A percentile compares a stretch with the other conserved stretches of the same genome.
These are phyloP conservation scores for Rhopalosiphum nymphaeae DNA, from an alignment of 2,888 invertebrate species.

Conservation along the genomic window DNA sequence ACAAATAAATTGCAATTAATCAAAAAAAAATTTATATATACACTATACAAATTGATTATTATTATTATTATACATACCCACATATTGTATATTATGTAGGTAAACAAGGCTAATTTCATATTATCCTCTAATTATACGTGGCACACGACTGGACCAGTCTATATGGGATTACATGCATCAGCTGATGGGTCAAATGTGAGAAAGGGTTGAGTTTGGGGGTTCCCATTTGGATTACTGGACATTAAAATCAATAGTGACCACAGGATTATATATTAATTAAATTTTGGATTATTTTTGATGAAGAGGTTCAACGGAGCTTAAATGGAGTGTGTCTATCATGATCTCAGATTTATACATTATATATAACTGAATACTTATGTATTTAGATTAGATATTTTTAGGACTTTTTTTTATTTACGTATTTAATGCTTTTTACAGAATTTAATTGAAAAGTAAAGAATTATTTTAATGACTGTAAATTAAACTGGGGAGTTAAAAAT, in stretches of 20 bases:
- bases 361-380: neutral
- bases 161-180: constrained; percentile 32
- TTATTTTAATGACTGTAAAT: neutral
- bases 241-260: constrained; percentile 51
- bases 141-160: constrained; percentile 25
- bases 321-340: constrained; percentile 7
- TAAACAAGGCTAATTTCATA: constrained; percentile 1
- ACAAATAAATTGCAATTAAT: neutral
- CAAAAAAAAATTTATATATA: neutral
- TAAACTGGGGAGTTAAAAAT: neutral
- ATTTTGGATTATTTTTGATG: constrained; percentile 41
- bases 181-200: constrained; percentile 50
- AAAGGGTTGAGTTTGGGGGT: constrained; percentile 39
- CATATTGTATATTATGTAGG: neutral
- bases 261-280: constrained; percentile 60
- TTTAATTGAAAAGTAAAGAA: constrained; percentile 31
- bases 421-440: neutral
- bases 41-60: neutral
- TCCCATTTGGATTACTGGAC: constrained; percentile 43
- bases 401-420: neutral
- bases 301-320: constrained; percentile 36
- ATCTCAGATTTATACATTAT: constrained; percentile 35
- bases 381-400: neutral
- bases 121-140: constrained; percentile 37
- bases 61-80: neutral